phyloP scores from a whole-genome alignment of 1,140 invertebrate species.

The Drosophila tani region DNA sequence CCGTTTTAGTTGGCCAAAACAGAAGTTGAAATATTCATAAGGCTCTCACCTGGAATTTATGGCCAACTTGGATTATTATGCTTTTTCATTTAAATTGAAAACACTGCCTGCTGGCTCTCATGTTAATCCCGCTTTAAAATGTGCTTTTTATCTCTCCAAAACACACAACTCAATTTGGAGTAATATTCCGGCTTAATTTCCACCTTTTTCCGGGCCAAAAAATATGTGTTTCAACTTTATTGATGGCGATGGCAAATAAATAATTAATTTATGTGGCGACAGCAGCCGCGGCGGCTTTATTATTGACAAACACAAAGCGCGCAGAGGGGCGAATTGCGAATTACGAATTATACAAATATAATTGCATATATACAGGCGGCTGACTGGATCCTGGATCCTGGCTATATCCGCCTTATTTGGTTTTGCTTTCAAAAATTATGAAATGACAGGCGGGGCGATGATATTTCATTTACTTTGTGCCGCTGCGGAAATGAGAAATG shows the following conservation, averaged over 20 bases:
- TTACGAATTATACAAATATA: conserved; percentile 9
- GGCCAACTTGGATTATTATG: neutral
- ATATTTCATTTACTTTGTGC: conserved; percentile 79
- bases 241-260: conserved; percentile 66
- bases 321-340: conserved; percentile 8
- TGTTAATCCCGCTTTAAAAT: too few relatives aligned
- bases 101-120: too few relatives aligned
- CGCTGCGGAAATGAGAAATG: conserved; percentile 44
- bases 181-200: conserved; percentile 14
- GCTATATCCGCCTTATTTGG: conserved; percentile 23
- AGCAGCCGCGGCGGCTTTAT: conserved; percentile 8
- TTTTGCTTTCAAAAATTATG: conserved; percentile 60
- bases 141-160: too few relatives aligned
- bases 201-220: neutral
- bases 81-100: too few relatives aligned
- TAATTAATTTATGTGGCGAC: conserved; percentile 64
- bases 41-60: neutral
- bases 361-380: conserved; percentile 5
- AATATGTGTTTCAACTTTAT: conserved; percentile 56
- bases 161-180: neutral
- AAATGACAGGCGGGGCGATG: conserved; percentile 64
- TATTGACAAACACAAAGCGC: conserved; percentile 9
- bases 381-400: neutral
- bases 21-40: conserved; percentile 29
- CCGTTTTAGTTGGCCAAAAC: conserved; percentile 19